These are phyloP conservation scores for Anadara kagoshimensis DNA, from an alignment of 1,140 invertebrate genomes.

Conservation along the genomic window DNA sequence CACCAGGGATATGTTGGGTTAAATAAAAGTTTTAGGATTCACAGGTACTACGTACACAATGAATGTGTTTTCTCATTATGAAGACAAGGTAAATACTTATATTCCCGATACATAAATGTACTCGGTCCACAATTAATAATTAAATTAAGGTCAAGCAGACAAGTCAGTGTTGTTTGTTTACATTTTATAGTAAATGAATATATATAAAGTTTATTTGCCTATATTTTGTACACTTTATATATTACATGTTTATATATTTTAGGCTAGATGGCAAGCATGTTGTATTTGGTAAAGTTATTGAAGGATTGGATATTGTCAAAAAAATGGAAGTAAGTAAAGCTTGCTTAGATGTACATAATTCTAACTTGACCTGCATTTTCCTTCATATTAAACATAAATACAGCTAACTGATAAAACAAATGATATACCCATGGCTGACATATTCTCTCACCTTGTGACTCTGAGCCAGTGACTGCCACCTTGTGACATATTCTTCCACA, in stretches of 20 bases:
- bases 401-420: not conserved
- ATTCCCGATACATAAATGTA: too few species aligned
- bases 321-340: conserved; percentile 66
- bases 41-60: too few species aligned
- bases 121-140: too few species aligned
- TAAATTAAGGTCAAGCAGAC: too few species aligned
- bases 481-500: too few species aligned
- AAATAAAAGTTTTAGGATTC: not conserved
- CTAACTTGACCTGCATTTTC: too few species aligned
- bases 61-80: too few species aligned
- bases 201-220: too few species aligned
- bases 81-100: too few species aligned
- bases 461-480: not conserved
- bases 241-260: conserved; percentile 29
- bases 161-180: too few species aligned
- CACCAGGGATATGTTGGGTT: not conserved
- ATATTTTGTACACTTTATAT: not conserved
- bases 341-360: not conserved
- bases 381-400: not conserved
- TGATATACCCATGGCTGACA: not conserved
- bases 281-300: conserved; percentile 72
- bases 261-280: conserved; percentile 73
- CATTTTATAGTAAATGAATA: too few species aligned
- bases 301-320: conserved; percentile 71
- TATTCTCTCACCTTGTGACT: not conserved